Conservation (phyloP, 2,113 vertebrate genomes). For the Diadophis punctatus region DNA sequence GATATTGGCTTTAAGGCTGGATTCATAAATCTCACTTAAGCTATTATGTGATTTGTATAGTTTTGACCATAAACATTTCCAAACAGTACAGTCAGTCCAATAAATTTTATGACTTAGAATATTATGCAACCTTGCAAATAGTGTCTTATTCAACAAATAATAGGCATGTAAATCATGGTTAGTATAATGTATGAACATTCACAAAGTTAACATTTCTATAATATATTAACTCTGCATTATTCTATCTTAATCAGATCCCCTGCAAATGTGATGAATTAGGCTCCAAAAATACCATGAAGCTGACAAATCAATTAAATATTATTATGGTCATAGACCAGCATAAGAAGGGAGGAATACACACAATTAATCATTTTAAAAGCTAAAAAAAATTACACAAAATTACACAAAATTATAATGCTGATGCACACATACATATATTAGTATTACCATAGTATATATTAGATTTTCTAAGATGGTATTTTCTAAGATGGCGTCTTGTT, state of each 20-base stretch:
- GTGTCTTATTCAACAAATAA: background rate
- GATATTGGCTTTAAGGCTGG: background rate
- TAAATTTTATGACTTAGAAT: background rate
- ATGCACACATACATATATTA: too few species aligned
- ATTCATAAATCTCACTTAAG: background rate
- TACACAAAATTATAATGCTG: too few species aligned
- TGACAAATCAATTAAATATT: background rate
- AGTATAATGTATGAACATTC: background rate
- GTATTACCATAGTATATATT: too few species aligned
- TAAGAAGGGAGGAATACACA: too few species aligned
- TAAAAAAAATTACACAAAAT: too few species aligned
- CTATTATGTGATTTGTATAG: background rate
- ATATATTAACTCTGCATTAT: background rate
- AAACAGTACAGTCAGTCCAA: background rate
- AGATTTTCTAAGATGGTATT: background rate
- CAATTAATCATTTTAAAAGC: too few species aligned
- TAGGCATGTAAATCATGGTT: background rate
- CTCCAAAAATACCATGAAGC: background rate
- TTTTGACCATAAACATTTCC: background rate
- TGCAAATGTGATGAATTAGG: background rate
- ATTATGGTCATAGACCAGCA: too few species aligned
- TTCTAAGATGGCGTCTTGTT: background rate
- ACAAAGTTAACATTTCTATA: background rate
- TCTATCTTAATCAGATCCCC: background rate
- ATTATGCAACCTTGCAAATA: background rate